Evolutionary conservation across 2,888 invertebrate genomes (phyloP).

Genomic region (Orthosia cruda): DNA sequence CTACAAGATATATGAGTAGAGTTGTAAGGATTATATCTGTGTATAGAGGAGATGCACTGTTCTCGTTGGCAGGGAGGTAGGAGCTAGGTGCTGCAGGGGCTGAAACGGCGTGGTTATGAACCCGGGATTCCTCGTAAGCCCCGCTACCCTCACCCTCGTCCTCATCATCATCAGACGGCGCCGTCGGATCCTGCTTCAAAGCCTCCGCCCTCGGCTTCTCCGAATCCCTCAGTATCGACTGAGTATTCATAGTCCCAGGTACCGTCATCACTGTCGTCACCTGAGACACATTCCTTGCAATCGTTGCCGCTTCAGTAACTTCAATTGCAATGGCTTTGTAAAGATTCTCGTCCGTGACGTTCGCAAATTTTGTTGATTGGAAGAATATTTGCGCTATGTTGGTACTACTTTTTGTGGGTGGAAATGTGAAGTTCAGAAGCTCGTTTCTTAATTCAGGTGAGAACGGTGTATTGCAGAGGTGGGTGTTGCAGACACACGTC

Average conservation of each 20-base stretch:
- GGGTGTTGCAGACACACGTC: slow-evolving; percentile 81
- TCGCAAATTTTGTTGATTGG: slow-evolving; percentile 77
- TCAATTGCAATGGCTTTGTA: slow-evolving; percentile 77
- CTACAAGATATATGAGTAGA: slow-evolving; percentile 67
- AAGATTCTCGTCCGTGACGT: slow-evolving; percentile 74
- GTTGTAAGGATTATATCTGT: slow-evolving; percentile 50
- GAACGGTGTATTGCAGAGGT: slow-evolving; percentile 85
- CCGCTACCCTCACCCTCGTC: slow-evolving; percentile 88
- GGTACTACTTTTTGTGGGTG: slow-evolving; percentile 66
- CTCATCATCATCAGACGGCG: slow-evolving; percentile 88
- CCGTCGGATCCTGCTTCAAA: slow-evolving; percentile 83
- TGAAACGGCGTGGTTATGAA: slow-evolving; percentile 79
- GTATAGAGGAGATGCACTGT: slow-evolving; percentile 71
- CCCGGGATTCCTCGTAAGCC: slow-evolving; percentile 79
- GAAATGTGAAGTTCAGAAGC: slow-evolving; percentile 79
- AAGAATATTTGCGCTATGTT: slow-evolving; percentile 78
- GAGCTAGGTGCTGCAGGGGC: slow-evolving; percentile 88
- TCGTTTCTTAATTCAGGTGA: slow-evolving; percentile 76
- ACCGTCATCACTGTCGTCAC: slow-evolving; percentile 60
- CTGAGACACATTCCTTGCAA: slow-evolving; percentile 63
- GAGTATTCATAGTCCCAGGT: slow-evolving; percentile 56
- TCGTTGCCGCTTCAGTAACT: slow-evolving; percentile 50
- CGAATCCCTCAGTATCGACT: slow-evolving; percentile 60
- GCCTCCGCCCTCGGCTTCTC: slow-evolving; percentile 82
- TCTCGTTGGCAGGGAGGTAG: slow-evolving; percentile 83